Evolutionary conservation across 2,797 vertebrate genomes (phyloP).

Genomic region (Strix occidentalis): DNA sequence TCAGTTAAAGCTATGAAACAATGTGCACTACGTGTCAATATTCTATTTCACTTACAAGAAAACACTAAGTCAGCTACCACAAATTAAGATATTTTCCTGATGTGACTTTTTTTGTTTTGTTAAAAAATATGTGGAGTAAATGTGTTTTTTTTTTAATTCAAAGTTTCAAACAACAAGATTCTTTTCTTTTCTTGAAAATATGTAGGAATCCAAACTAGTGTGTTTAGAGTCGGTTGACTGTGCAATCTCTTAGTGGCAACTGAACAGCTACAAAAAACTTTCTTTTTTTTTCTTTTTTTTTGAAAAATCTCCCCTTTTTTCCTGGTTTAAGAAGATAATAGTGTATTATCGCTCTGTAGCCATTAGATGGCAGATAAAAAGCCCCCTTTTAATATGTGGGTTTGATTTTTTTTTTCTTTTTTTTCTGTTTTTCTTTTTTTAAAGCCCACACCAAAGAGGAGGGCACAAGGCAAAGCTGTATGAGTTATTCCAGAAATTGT

Average conservation of each 20-base stretch:
- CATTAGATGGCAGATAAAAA: conserved; percentile 96
- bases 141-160: conserved; percentile 82
- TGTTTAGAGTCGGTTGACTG: conserved; percentile 99
- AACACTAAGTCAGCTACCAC: conserved; percentile 94
- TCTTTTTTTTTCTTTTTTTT: conserved; percentile 79
- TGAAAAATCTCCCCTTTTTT: conserved; percentile 86
- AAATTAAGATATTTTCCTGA: conserved; percentile 88
- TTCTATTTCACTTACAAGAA: conserved; percentile 88
- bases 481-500: conserved; percentile 97
- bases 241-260: conserved; percentile 99
- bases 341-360: conserved; percentile 92
- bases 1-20: conserved; percentile 89
- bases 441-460: conserved; percentile 84
- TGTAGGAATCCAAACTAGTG: conserved; percentile 90
- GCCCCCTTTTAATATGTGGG: conserved; percentile 84
- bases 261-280: conserved; percentile 94
- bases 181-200: conserved; percentile 89
- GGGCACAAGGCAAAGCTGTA: conserved; percentile 95
- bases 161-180: conserved; percentile 88
- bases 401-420: conserved; percentile 76
- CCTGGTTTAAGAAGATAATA: conserved; percentile 93
- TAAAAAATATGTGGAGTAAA: conserved; percentile 88
- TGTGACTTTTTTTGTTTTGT: conserved; percentile 86
- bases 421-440: conserved; percentile 67
- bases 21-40: conserved; percentile 88